Base-by-base conservation (phyloP, 2,888 invertebrate species). In the Adelphocoris suturalis region DNA sequence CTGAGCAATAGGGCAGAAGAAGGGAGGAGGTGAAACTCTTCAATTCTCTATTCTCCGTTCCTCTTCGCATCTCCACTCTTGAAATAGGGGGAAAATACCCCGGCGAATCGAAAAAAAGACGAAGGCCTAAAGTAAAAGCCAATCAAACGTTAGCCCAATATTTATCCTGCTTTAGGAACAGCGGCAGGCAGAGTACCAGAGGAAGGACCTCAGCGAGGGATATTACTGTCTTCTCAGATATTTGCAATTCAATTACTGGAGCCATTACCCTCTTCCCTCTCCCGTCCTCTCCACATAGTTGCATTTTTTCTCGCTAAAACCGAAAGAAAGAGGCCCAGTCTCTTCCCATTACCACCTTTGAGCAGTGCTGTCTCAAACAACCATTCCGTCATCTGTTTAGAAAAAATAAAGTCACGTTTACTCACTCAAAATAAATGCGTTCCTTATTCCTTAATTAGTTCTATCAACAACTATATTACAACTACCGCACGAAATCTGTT, bases 231-330 rank as follows among this genome's bases (percentile, higher is more conserved):
- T 28, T 68, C 75, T 68, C 47, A 86, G 86, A 86, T 86, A 86
- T 86, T 86, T 86, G 86, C 86, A 86, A 86, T 86, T 86, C 86
- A 86, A 86, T 86, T 86, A 86, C 86, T n/a, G 19, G 86, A 16
- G 52, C 86, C 86, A 86, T 86, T 86, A 86, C 86, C 75, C 61
- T 52, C 55, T 82, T 27, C 52, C 52, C 82, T 19, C 27, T 47
- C 23, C 47, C 82, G 2, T 11, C 82, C 55, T 82, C 27, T 19
- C 23, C 27, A 48, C 81, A 13, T 19, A 19, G 55, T 52, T 52
- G 5, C 23, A 27, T 52, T 82, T 82, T 48, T 28, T 19, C 27
- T 0, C 16, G n/a, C 0, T 52, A 1, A 19, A 52, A 48, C 12
- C 13, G 9, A 46, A 46, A 48, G 81, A 81, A 48, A 46, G 13